Conservation (phyloP, 2,113 vertebrate genomes). For the Balaeniceps rex region DNA sequence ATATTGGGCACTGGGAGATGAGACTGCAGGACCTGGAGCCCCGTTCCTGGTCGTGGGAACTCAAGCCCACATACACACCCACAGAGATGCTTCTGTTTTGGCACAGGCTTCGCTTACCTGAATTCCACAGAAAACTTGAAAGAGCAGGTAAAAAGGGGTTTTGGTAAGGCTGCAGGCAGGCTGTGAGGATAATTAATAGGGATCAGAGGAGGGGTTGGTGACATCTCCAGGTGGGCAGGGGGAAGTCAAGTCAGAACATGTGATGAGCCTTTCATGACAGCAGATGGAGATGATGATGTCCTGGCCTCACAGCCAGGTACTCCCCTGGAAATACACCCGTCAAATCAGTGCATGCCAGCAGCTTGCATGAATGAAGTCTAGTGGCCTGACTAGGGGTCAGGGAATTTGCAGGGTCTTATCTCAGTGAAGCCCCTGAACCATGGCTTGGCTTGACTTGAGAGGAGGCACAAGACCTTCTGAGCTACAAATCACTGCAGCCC, state of each 20-base stretch:
- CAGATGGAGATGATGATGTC: neutral
- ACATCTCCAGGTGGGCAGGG: constrained; percentile 10
- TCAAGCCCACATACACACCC: neutral
- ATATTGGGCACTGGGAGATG: neutral
- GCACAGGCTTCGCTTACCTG: neutral
- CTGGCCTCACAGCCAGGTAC: neutral
- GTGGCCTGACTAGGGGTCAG: neutral
- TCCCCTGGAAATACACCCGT: neutral
- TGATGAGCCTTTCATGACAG: neutral
- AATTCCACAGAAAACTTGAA: constrained; percentile 8
- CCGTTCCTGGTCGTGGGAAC: neutral
- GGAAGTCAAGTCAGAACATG: constrained; percentile 15
- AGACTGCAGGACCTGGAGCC: neutral
- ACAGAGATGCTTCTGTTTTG: neutral
- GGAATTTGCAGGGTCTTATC: neutral
- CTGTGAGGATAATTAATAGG: constrained; percentile 28
- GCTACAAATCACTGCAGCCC: neutral
- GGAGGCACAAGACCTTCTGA: neutral
- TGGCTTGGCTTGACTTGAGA: neutral
- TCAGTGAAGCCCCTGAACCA: neutral
- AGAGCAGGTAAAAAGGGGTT: neutral
- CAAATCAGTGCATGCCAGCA: neutral
- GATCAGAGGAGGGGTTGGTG: neutral
- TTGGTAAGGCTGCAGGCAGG: constrained; percentile 25
- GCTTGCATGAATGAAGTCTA: neutral